Evolutionary conservation across 1,140 invertebrate species (phyloP).

Genomic region (Pentalonia nigronervosa): DNA sequence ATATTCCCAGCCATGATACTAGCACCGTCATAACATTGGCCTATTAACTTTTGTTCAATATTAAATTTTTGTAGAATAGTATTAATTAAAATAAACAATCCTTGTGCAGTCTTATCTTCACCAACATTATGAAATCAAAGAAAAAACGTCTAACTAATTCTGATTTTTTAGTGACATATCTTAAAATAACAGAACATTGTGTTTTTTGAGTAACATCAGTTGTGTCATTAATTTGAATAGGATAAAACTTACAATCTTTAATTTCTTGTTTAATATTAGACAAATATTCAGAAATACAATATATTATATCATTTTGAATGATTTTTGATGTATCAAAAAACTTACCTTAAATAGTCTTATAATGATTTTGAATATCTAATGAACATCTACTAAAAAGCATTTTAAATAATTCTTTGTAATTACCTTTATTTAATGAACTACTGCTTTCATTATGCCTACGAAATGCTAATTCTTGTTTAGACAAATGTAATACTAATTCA

Average conservation of each 20-base stretch:
- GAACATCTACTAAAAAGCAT: not conserved
- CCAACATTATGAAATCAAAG: too few species aligned
- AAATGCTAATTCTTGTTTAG: slow-evolving; percentile 19
- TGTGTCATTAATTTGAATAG: not conserved
- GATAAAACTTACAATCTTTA: not conserved
- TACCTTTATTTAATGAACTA: slow-evolving; percentile 24
- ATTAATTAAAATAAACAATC: too few species aligned
- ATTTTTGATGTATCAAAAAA: slow-evolving; percentile 6
- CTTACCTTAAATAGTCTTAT: not conserved
- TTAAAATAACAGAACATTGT: not conserved
- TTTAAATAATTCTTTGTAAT: slow-evolving; percentile 12
- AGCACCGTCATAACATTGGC: too few species aligned
- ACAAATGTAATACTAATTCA: slow-evolving; percentile 10
- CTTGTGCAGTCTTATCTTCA: too few species aligned
- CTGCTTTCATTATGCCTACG: not conserved
- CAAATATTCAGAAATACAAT: not conserved
- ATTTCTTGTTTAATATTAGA: not conserved
- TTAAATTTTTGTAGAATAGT: too few species aligned
- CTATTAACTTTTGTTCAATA: too few species aligned
- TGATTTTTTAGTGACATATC: too few species aligned
- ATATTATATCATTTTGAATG: slow-evolving; percentile 1
- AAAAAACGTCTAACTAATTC: too few species aligned
- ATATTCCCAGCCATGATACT: too few species aligned
- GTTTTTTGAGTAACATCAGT: not conserved
- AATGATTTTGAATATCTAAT: slow-evolving; percentile 23